Base-by-base conservation (phyloP, 64 coral and sea anemone genomes). In the Anthopleura sola region DNA sequence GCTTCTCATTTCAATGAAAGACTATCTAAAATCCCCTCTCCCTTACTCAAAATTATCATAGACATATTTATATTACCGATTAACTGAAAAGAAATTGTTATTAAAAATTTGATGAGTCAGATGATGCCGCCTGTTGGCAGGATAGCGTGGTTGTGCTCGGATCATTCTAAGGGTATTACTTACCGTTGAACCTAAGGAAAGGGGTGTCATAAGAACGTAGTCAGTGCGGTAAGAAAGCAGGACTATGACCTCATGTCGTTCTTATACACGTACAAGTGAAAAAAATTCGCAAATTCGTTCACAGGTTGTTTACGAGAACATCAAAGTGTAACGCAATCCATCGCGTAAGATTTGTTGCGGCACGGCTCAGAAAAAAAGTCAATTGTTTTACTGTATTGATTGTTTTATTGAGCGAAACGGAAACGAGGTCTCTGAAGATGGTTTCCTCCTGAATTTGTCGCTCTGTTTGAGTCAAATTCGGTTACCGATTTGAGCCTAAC, bases 71-170 rank as follows among this genome's bases (percentile, higher is more conserved):
- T 62, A 62, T 62, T 62, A 62, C 58, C 58, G 58, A 62, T 62
- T 62, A 62, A 62, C 58, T 62, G 21, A 23, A 62, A 26, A 62
- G 58, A 62, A 62, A 62, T 26, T 62, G 58, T 62, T 62, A 62
- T 62, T 62, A 20, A 71, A 36, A 71, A 34, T 71, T 71, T 71
- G 66, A 71, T 71, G 66, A 71, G 28, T 71, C 66, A 71, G 66
- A 71, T 71, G 26, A 5, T 71, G 66, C 31, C 66, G 66, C 66
- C 31, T 71, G 66, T 71, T 71, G 66, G 66, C 66, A 17, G 66
- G 66, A 71, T 71, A 36, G 29, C 66, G 66, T 31, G 66, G 66
- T 32, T 71, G 50, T 53, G 5, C 0, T 62, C n/a, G 5, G 21
- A 26, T 26, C 23, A n/a, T 62, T 62, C 1, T 26, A 23, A 62